Base-by-base conservation (phyloP, 2,797 vertebrate genomes). In the Alectoris magna region DNA sequence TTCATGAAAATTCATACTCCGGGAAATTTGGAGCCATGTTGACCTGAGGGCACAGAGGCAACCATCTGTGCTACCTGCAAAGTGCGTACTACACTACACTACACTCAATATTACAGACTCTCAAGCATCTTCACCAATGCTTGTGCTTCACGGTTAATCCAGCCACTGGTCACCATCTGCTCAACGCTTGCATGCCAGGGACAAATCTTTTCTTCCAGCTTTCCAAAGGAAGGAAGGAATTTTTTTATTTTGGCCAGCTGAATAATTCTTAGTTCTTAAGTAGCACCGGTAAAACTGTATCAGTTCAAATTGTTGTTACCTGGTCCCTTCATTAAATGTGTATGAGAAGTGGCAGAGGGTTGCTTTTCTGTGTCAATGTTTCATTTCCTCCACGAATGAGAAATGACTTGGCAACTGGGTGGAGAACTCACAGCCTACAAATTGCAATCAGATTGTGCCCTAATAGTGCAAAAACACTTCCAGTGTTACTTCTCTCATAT, bases 41-140 rank as follows among this genome's bases (percentile, higher is more conserved):
- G 95, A 97, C 91, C 92, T 94, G 78, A 93, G 87, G 88, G 83
- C 88, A 92, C 5, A 8, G 74, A 95, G 82, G 83, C 83, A 95
- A 68, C 46, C 68, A 93, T 49, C 80, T 93, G 69, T 69, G 89
- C 88, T 96, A 80, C 87, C 92, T 96, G 88, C 90, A 91, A 91
- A 84, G 6, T 34, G 34, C 34, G 34, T 34, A 34, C 34, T 34
- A 34, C 34, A 34, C 34, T 34, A 34, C 34, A 34, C 34, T 92
- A 63, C 11, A 56, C 80, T 66, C 48, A 44, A 95, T 73, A 58
- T 69, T 75, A 76, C 59, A 90, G 44, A 91, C 17, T 22, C 86
- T 85, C 77, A 70, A 6, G 43, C 5, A 2, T 71, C 89, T 91
- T 53, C 88, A 80, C 63, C 70, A 68, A 51, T 9, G 48, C 92